These are phyloP conservation scores for Arge pagana DNA, from an alignment of 2,888 invertebrate genomes.

Conservation along the genomic window DNA sequence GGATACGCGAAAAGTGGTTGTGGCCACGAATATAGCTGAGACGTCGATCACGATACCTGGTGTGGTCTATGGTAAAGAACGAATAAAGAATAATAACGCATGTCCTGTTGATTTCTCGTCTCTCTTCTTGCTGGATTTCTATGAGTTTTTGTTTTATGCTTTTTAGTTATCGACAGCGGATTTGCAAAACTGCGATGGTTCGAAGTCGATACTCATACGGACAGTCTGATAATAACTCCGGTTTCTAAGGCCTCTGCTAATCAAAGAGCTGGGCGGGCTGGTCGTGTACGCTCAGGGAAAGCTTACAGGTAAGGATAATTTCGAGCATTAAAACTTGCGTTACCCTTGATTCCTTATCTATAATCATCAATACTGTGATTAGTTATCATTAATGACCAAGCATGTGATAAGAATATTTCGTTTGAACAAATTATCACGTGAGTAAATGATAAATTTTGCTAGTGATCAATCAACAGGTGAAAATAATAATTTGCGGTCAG, in stretches of 20 bases:
- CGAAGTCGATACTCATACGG: conserved; percentile 80
- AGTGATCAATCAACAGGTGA: too few species aligned
- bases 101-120: not conserved
- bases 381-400: too few species aligned
- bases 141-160: conserved; percentile 27
- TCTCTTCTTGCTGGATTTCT: not conserved
- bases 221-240: conserved; percentile 81
- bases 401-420: too few species aligned
- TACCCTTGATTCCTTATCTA: too few species aligned
- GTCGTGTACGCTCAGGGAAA: conserved; percentile 82
- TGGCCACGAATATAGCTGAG: conserved; percentile 97
- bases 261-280: conserved; percentile 92
- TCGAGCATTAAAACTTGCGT: too few species aligned
- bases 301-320: conserved; percentile 69
- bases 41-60: conserved; percentile 95
- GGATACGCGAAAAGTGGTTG: conserved; percentile 82
- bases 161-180: conserved; percentile 89
- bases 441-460: too few species aligned
- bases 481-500: too few species aligned
- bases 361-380: too few species aligned
- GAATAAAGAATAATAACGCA: not conserved
- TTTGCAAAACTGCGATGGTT: conserved; percentile 94
- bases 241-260: conserved; percentile 86
- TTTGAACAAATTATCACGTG: too few species aligned
- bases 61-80: conserved; percentile 77